Evolutionary conservation across 2,113 vertebrate species (phyloP).

Genomic region (Tonatia bakeri): DNA sequence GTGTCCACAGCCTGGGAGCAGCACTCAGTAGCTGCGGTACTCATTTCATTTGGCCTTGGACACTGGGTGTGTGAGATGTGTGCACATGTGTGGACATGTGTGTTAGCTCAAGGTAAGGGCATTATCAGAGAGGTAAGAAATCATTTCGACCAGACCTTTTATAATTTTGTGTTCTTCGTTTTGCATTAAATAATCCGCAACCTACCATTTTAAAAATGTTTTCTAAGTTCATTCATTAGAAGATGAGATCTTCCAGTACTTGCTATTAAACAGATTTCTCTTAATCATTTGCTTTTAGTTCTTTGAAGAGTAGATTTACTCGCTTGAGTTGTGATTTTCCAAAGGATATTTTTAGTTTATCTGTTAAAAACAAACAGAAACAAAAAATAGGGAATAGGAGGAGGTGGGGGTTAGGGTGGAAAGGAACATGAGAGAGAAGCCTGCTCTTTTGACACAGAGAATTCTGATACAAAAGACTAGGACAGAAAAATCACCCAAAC

Average conservation of each 20-base stretch:
- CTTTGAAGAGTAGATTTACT: neutral
- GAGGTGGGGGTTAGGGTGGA: accelerated
- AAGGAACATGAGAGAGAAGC: neutral
- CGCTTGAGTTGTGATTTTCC: neutral
- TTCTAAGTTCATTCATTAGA: neutral
- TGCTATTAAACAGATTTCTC: neutral
- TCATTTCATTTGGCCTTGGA: conserved; percentile 41
- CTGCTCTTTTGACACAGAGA: neutral
- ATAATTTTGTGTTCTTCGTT: neutral
- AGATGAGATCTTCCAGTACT: neutral
- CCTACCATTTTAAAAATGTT: neutral
- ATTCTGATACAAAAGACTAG: neutral
- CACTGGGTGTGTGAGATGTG: neutral
- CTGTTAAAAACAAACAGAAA: neutral
- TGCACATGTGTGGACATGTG: too few relatives aligned
- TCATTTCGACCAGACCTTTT: neutral
- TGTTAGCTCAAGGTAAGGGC: neutral
- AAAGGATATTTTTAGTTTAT: neutral
- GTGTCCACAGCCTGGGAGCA: conserved; percentile 41
- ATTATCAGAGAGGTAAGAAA: conserved; percentile 40
- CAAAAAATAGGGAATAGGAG: neutral
- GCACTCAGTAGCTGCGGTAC: neutral
- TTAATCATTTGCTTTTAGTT: conserved; percentile 4
- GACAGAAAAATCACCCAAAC: neutral
- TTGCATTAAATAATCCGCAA: neutral